These are phyloP conservation scores for Notechis scutatus DNA, from an alignment of 2,113 vertebrate species.

Conservation along the genomic window DNA sequence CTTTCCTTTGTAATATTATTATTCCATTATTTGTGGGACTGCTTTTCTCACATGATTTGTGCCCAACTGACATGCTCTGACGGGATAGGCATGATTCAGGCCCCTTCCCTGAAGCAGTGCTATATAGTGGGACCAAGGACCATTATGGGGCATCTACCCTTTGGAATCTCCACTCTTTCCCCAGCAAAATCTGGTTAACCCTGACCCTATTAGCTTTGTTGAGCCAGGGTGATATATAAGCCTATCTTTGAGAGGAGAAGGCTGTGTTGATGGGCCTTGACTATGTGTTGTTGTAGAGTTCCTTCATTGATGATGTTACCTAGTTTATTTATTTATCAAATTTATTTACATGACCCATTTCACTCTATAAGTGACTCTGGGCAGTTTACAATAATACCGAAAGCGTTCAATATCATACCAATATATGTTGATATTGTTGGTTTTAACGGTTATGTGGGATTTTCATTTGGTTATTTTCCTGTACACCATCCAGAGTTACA, in stretches of 20 bases:
- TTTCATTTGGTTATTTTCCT: background rate
- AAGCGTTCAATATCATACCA: too few relatives aligned
- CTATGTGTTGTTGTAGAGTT: background rate
- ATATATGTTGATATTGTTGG: background rate
- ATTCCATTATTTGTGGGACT: background rate
- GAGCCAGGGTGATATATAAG: background rate
- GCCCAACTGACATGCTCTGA: background rate
- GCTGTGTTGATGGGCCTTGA: background rate
- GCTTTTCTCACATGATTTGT: background rate
- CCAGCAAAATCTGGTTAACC: background rate
- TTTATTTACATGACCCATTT: background rate
- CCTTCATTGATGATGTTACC: background rate
- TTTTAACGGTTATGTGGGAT: background rate
- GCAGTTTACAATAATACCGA: background rate
- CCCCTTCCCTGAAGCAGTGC: background rate
- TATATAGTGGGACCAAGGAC: background rate
- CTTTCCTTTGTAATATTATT: too few relatives aligned
- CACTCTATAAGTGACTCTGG: background rate
- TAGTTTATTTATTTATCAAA: background rate
- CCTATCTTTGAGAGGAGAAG: background rate
- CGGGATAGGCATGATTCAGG: background rate
- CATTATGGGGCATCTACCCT: background rate
- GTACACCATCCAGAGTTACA: background rate
- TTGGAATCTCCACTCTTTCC: background rate
- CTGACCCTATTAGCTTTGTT: background rate